Base-by-base conservation (phyloP, 1,140 invertebrate genomes). In the Aphidius ervi region DNA sequence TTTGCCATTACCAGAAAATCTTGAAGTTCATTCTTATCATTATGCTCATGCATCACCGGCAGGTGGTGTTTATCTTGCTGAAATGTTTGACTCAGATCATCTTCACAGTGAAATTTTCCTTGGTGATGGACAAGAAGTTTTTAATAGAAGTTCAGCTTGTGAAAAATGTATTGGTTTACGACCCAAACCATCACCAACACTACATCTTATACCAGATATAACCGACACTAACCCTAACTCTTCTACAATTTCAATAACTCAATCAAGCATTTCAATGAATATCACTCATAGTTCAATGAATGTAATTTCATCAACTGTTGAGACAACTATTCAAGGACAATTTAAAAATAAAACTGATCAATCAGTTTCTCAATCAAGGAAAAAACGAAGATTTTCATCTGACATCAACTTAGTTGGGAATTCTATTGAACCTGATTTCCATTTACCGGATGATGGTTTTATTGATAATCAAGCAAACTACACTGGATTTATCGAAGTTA, bases 401-500 rank as follows among this genome's bases (percentile, higher is more conserved):
- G 31, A 43, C 8, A 59, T 67, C 23, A 53, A 66, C 52, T 53
- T 67, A 59, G 10, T 58, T 8, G 65, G 68, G 5, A 70, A 62
- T 49, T 41, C 65, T n/a, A 58, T 61, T 2, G 66, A 68, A 23
- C 23, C 23, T 2, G 23, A 16, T 16, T 7, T 43, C 7, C 66
- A 63, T 73, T 63, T 76, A 65, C 70, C 81, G 2, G 82, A 80
- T 63, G 91, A 94, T 74, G 91, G 91, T 0, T 80, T 80, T 48
- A 79, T 94, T 40, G 88, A 93, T 68, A 82, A 85, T 9, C 82
- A 84, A 23, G 86, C 88, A 2, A 92, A 91, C 69, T 94, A 94
- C 64, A 93, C 91, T 1, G 86, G 87, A 31, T 93, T 92, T 70
- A 80, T 94, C 31, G 90, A 93, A 81, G 82, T 93, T 48, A 86